phyloP scores from a whole-genome alignment of 2,113 vertebrate genomes.

The Cairina moschata region DNA sequence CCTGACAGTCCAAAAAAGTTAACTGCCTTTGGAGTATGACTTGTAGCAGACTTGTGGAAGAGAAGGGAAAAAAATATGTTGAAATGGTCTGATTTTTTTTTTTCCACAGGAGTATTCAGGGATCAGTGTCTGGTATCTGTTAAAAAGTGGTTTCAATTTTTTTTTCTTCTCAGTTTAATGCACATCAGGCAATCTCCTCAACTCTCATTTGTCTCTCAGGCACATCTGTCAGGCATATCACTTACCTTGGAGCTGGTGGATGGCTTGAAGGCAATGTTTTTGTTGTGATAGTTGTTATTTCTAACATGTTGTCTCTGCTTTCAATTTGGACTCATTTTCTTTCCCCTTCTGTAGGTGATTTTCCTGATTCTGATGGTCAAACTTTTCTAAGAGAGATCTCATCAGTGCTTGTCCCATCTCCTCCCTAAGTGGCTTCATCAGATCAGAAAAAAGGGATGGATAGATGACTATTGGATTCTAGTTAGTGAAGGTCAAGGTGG shows the following conservation, averaged over 20 bases:
- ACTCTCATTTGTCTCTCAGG: background rate
- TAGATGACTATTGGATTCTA: conserved; percentile 53
- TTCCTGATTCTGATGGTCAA: background rate
- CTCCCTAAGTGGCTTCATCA: background rate
- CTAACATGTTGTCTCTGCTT: background rate
- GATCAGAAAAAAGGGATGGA: background rate
- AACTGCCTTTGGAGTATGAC: background rate
- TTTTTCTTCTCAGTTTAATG: background rate
- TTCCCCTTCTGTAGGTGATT: background rate
- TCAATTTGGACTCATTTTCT: background rate
- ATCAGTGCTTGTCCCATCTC: background rate
- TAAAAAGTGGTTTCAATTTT: background rate
- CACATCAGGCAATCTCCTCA: background rate
- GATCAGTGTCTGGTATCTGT: background rate
- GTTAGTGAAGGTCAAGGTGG: conserved; percentile 43
- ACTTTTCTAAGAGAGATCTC: background rate
- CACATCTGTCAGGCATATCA: background rate
- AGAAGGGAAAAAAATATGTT: background rate
- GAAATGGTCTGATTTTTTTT: background rate
- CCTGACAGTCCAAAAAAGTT: background rate
- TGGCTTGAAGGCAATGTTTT: background rate
- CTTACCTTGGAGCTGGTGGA: background rate
- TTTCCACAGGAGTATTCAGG: background rate
- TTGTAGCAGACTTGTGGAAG: background rate
- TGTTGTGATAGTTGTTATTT: background rate